A percentile compares a stretch with the other conserved stretches of the same genome.
Evolutionary conservation across 1,140 invertebrate species (phyloP).

Genomic region (Rhyacophila brunnea): DNA sequence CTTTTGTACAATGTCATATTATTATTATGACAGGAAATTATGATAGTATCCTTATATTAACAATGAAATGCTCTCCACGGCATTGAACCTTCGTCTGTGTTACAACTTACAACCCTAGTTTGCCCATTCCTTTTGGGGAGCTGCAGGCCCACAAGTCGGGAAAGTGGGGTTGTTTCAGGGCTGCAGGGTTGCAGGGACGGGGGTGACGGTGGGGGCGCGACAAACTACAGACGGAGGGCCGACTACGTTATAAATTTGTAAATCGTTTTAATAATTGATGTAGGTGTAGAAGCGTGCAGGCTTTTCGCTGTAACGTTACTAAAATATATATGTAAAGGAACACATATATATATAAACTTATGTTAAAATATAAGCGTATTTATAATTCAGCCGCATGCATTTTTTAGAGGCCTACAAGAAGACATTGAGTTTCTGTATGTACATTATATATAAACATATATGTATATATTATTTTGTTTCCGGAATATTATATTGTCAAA

Average conservation of each 20-base stretch:
- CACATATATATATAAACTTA: slow-evolving; percentile 24
- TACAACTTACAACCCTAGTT: no score
- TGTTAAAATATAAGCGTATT: slow-evolving; percentile 26
- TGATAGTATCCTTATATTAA: no score
- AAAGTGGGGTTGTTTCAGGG: slow-evolving; percentile 1
- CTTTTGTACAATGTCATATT: no score
- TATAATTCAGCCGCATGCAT: slow-evolving; percentile 26
- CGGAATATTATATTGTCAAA: no score
- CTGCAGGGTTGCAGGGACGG: background rate
- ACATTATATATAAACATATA: slow-evolving; percentile 1
- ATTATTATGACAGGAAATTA: no score
- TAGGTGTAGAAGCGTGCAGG: slow-evolving; percentile 15
- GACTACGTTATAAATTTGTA: slow-evolving; percentile 29
- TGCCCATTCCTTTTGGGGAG: no score
- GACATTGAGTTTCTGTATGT: background rate
- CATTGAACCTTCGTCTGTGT: no score
- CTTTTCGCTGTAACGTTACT: slow-evolving; percentile 20
- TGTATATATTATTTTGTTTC: slow-evolving; percentile 5
- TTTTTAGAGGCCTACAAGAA: slow-evolving; percentile 8
- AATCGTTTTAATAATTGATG: slow-evolving; percentile 32
- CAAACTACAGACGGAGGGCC: slow-evolving; percentile 19
- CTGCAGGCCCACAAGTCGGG: no score
- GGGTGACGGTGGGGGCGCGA: slow-evolving; percentile 1
- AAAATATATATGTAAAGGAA: slow-evolving; percentile 27
- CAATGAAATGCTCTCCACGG: no score